A percentile compares a stretch with the other conserved stretches of the same genome.
phyloP scores from a whole-genome alignment of 1,140 invertebrate genomes.

The Apis florea region DNA sequence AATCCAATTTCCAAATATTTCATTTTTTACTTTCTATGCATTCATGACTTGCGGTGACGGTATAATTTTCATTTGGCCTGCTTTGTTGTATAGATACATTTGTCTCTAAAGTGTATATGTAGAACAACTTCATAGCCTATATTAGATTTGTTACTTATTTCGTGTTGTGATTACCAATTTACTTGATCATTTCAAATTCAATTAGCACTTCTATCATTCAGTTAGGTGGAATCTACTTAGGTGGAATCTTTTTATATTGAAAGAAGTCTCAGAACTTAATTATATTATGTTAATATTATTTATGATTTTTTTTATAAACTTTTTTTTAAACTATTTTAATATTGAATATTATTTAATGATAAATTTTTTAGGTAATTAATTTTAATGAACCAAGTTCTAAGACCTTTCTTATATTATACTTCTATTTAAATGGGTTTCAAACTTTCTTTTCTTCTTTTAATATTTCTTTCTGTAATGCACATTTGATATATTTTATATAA shows the following conservation, averaged over 20 bases:
- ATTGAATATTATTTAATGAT: neutral
- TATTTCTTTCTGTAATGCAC: slow-evolving; percentile 33
- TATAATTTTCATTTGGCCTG: slow-evolving; percentile 65
- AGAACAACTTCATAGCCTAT: slow-evolving; percentile 59
- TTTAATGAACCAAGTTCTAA: slow-evolving; percentile 31
- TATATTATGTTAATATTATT: neutral
- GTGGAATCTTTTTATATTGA: neutral
- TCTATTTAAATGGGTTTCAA: slow-evolving; percentile 40
- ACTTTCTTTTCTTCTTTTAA: slow-evolving; percentile 47
- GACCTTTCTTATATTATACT: slow-evolving; percentile 30
- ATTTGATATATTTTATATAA: slow-evolving; percentile 15
- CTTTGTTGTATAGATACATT: slow-evolving; percentile 61
- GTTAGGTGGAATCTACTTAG: slow-evolving; percentile 12
- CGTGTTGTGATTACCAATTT: slow-evolving; percentile 48
- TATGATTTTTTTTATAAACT: neutral
- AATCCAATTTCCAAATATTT: slow-evolving; percentile 38
- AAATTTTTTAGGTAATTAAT: neutral
- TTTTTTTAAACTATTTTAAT: neutral
- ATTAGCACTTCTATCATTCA: slow-evolving; percentile 39
- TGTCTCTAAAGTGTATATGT: slow-evolving; percentile 56
- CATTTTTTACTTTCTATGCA: slow-evolving; percentile 59
- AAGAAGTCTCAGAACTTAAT: slow-evolving; percentile 38
- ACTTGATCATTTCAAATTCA: slow-evolving; percentile 36
- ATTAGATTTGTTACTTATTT: slow-evolving; percentile 63
- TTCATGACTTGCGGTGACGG: slow-evolving; percentile 72